Conservation (phyloP, 2,888 invertebrate genomes). For the Cancer borealis region DNA sequence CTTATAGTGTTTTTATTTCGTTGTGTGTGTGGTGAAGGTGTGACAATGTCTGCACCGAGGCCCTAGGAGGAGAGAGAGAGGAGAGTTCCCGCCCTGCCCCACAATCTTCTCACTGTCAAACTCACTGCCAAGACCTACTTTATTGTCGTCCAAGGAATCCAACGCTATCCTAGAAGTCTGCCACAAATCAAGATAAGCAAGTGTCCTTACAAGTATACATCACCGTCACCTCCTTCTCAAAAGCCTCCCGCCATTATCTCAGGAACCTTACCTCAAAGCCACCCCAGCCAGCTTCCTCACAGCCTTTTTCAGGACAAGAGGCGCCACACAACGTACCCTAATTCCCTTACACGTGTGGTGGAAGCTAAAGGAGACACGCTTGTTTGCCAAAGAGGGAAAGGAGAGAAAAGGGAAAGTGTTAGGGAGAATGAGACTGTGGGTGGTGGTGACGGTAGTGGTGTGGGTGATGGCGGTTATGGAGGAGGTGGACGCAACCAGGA, state of each 20-base stretch:
- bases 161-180: background rate
- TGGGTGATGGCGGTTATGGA: background rate
- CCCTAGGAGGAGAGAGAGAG: background rate
- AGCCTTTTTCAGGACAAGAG: background rate
- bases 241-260: background rate
- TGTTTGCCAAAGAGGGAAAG: background rate
- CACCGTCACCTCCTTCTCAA: background rate
- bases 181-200: background rate
- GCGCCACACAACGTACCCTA: background rate
- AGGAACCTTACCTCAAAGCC: background rate
- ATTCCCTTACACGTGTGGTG: background rate
- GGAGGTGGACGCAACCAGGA: background rate
- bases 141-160: too few species aligned
- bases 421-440: constrained; percentile 10
- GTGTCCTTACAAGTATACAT: background rate
- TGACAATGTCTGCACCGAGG: background rate
- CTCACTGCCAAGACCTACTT: background rate
- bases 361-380: background rate
- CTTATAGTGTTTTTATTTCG: background rate
- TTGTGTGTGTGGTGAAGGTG: background rate
- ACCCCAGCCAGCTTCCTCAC: background rate
- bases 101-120: background rate
- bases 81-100: background rate
- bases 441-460: constrained; percentile 25
- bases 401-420: background rate